Percentiles rank a stretch among this genome's conserved stretches.
phyloP scores from a whole-genome alignment of 2,888 invertebrate species.

The Eupithecia pulchellata region DNA sequence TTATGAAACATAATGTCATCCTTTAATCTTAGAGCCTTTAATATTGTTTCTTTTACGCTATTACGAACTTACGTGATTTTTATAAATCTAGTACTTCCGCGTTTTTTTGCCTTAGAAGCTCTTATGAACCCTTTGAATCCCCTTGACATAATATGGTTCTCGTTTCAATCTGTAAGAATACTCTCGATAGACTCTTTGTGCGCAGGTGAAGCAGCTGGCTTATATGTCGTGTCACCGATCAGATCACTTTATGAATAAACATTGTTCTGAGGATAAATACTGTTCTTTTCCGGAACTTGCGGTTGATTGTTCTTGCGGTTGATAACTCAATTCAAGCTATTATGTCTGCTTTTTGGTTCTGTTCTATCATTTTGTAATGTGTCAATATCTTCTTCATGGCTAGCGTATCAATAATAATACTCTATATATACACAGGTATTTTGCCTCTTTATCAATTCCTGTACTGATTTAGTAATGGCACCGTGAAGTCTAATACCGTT shows the following conservation, averaged over 20 bases:
- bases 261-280: neutral
- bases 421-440: neutral
- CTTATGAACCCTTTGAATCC: conserved; percentile 22
- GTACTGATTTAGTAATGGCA: neutral
- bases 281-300: neutral
- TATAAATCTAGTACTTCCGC: too few relatives aligned
- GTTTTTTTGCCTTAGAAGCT: conserved; percentile 21
- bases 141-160: conserved; percentile 18
- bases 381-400: neutral
- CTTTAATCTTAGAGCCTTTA: too few relatives aligned
- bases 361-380: neutral
- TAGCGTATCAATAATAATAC: neutral
- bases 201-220: conserved; percentile 49
- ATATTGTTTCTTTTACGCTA: too few relatives aligned
- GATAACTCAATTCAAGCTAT: neutral
- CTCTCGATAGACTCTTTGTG: conserved; percentile 23
- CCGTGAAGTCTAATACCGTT: neutral
- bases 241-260: conserved; percentile 1
- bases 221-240: conserved; percentile 30
- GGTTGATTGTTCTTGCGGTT: neutral
- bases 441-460: neutral
- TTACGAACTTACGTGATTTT: conserved; percentile 13
- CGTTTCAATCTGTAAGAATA: conserved; percentile 21
- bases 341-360: too few relatives aligned
- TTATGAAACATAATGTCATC: too few relatives aligned